These are phyloP conservation scores for Coendou prehensilis DNA, from an alignment of 2,797 vertebrate species.

Conservation along the genomic window DNA sequence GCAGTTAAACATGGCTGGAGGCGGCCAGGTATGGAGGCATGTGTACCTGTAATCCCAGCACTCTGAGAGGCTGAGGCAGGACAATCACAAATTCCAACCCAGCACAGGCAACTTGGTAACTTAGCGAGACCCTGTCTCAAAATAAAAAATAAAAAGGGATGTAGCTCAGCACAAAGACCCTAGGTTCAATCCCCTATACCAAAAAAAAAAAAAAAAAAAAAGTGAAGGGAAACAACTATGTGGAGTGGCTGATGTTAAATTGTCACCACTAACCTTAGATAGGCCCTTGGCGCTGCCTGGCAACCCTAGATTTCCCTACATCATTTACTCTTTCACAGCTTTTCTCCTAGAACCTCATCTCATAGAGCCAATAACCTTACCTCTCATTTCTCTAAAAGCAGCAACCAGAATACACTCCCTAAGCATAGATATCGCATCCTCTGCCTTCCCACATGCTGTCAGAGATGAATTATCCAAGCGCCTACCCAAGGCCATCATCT, in stretches of 20 bases:
- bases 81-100: background rate
- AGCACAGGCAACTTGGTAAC: background rate
- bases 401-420: background rate
- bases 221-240: background rate
- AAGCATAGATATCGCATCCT: background rate
- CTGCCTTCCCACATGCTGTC: background rate
- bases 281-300: background rate
- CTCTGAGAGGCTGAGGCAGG: background rate
- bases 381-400: background rate
- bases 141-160: background rate
- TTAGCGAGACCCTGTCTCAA: background rate
- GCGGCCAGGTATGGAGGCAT: background rate
- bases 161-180: background rate
- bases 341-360: constrained; percentile 4
- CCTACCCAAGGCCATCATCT: background rate
- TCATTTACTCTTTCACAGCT: background rate
- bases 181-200: background rate
- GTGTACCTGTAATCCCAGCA: background rate
- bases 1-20: background rate
- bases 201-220: too few relatives aligned
- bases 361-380: background rate
- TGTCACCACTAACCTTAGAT: background rate
- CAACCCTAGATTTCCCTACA: background rate
- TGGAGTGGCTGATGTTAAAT: background rate
- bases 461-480: background rate